Evolutionary conservation across 2,888 invertebrate genomes (phyloP).

Genomic region (Pheosia gnoma): DNA sequence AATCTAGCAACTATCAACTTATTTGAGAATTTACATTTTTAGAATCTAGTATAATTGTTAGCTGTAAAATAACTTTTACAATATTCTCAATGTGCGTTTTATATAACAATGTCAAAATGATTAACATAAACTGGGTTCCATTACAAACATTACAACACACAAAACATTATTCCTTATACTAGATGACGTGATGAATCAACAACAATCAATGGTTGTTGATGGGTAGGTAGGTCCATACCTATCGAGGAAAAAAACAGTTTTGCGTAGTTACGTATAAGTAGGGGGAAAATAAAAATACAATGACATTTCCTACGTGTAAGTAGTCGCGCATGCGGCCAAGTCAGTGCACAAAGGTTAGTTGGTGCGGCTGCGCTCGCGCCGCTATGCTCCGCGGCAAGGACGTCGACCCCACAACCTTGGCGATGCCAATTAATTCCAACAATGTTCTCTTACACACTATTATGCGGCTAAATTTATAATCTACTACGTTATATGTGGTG

Average conservation of each 20-base stretch:
- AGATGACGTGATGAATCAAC: too few relatives aligned
- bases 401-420: constrained; percentile 76
- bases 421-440: constrained; percentile 70
- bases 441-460: constrained; percentile 58
- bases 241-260: neutral
- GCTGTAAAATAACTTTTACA: too few relatives aligned
- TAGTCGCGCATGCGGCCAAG: constrained; percentile 21
- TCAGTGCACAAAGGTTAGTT: constrained; percentile 30
- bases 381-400: constrained; percentile 54
- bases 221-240: neutral
- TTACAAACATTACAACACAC: too few relatives aligned
- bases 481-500: constrained; percentile 30
- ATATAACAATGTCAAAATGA: too few relatives aligned
- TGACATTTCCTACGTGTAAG: constrained; percentile 12
- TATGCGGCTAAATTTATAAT: constrained; percentile 43
- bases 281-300: neutral
- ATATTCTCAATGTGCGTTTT: too few relatives aligned
- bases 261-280: neutral
- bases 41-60: too few relatives aligned
- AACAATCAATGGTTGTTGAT: too few relatives aligned
- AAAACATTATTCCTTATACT: too few relatives aligned
- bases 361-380: constrained; percentile 46
- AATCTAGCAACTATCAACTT: too few relatives aligned
- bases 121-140: too few relatives aligned
- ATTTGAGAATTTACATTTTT: too few relatives aligned